These are phyloP conservation scores for Stenodema calcarata DNA, from an alignment of 2,888 invertebrate genomes.

Conservation along the genomic window DNA sequence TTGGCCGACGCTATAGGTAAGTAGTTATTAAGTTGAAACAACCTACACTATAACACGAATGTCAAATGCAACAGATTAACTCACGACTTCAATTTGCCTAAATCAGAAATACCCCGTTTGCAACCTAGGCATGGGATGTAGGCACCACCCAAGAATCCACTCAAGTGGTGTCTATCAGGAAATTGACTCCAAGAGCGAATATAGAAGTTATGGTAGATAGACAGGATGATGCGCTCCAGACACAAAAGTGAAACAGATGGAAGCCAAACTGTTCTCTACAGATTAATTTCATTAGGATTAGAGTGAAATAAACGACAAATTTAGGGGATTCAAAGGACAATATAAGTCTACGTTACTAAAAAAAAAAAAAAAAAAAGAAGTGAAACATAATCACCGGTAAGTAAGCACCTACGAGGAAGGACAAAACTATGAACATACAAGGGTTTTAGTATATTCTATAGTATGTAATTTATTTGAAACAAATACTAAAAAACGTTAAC, in stretches of 20 bases:
- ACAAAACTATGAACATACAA: not conserved
- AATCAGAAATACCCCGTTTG: too few relatives aligned
- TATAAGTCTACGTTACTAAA: not conserved
- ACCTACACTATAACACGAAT: too few relatives aligned
- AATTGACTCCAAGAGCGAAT: too few relatives aligned
- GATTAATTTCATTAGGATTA: not conserved
- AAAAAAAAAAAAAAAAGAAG: too few relatives aligned
- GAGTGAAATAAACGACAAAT: not conserved
- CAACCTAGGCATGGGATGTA: too few relatives aligned
- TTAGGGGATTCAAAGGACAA: not conserved
- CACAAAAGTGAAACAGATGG: not conserved
- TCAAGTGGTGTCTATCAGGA: too few relatives aligned
- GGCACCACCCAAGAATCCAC: too few relatives aligned
- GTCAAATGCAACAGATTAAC: too few relatives aligned
- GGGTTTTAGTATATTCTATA: not conserved
- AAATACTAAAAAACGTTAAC: too few relatives aligned
- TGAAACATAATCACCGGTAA: not conserved
- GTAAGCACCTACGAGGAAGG: not conserved
- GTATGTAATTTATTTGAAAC: not conserved
- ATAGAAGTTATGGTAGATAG: not conserved
- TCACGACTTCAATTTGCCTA: too few relatives aligned
- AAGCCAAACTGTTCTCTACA: not conserved
- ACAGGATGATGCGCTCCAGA: not conserved
- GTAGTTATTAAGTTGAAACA: too few relatives aligned
- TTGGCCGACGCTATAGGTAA: too few relatives aligned